phyloP scores from a whole-genome alignment of 2,888 invertebrate genomes.

The Erynnis tages region DNA sequence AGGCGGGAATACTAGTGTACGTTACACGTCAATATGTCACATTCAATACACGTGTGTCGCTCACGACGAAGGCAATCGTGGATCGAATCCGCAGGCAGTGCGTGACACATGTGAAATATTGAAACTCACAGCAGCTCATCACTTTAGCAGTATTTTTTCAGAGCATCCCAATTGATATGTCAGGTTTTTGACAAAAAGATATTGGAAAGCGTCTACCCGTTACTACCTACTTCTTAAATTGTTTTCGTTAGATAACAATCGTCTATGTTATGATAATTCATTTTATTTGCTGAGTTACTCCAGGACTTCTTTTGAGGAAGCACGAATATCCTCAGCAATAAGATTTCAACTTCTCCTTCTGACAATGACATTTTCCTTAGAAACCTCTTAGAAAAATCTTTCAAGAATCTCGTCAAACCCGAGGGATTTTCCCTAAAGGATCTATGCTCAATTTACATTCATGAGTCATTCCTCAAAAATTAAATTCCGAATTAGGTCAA shows the following conservation, averaged over 20 bases:
- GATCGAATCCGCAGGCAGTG: not conserved
- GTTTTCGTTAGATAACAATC: no score
- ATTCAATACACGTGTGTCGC: conserved; percentile 17
- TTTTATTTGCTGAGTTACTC: no score
- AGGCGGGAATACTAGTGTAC: not conserved
- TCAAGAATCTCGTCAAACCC: not conserved
- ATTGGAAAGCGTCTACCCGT: no score
- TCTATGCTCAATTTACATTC: conserved; percentile 20
- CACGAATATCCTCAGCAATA: not conserved
- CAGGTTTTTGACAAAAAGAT: not conserved
- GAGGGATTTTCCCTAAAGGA: conserved; percentile 20
- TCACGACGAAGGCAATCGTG: conserved; percentile 15
- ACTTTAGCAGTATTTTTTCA: conserved; percentile 6
- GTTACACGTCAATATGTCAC: conserved; percentile 10
- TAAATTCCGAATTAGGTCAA: conserved; percentile 19
- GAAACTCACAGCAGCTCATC: not conserved
- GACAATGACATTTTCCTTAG: not conserved
- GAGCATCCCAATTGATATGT: not conserved
- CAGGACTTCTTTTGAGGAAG: not conserved
- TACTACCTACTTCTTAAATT: no score
- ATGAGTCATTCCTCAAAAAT: conserved; percentile 24
- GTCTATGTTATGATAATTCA: no score
- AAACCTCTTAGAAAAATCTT: conserved; percentile 9
- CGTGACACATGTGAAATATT: conserved; percentile 13
- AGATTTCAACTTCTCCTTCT: not conserved